Conservation (phyloP, 2,113 vertebrate species). For the Tachysurus vachellii region DNA sequence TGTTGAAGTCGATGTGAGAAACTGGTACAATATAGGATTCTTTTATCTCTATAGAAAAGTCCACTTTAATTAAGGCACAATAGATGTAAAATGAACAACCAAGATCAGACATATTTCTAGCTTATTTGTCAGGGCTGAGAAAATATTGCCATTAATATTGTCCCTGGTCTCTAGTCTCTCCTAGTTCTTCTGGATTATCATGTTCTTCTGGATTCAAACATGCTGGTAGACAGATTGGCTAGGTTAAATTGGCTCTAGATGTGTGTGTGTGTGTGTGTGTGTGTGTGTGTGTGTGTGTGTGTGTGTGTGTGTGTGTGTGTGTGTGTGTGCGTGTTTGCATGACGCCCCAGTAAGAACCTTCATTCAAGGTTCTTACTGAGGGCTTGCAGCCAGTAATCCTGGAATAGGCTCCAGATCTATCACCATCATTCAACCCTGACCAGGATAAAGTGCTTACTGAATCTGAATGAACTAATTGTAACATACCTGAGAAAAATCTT, state of each 20-base stretch:
- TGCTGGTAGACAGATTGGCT: neutral
- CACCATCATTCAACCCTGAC: neutral
- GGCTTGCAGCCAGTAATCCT: neutral
- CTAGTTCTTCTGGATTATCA: neutral
- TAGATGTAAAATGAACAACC: neutral
- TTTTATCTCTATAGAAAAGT: neutral
- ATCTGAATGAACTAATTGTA: neutral
- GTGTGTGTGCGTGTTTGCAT: neutral
- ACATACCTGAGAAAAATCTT: neutral
- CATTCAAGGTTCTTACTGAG: neutral
- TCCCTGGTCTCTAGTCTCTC: neutral
- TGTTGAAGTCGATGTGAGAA: neutral
- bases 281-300: neutral
- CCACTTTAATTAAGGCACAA: neutral
- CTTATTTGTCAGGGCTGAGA: neutral
- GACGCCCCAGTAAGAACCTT: too few species aligned
- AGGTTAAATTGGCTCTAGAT: neutral
- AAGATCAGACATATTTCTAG: neutral
- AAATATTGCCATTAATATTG: neutral
- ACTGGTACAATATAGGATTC: neutral
- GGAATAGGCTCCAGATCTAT: neutral
- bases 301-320: neutral
- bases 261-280: neutral
- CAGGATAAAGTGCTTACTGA: neutral
- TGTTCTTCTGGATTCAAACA: neutral